Conservation (phyloP, 2,888 invertebrate species). For the Dascillus cervinus region DNA sequence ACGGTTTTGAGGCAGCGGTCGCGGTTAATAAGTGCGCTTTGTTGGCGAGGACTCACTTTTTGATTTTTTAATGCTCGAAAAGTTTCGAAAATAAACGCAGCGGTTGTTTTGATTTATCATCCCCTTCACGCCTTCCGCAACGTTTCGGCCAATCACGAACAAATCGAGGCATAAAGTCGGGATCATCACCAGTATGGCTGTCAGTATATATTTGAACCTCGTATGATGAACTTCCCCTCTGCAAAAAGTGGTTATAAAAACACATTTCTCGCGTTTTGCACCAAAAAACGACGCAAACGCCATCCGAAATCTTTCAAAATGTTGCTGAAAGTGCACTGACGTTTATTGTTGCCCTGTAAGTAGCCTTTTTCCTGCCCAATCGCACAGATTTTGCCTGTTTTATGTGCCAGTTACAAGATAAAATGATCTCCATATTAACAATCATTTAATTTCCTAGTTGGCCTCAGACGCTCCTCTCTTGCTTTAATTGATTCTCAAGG, state of each 20-base stretch:
- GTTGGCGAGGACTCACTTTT: too few species aligned
- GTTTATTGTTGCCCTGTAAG: conserved; percentile 22
- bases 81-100: conserved; percentile 7
- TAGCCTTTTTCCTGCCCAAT: conserved; percentile 3
- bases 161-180: conserved; percentile 72
- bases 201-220: conserved; percentile 95
- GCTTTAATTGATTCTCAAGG: too few species aligned
- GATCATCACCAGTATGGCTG: conserved; percentile 86
- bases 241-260: conserved; percentile 44
- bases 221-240: conserved; percentile 79
- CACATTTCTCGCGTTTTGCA: conserved; percentile 29
- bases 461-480: too few species aligned
- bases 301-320: conserved; percentile 34
- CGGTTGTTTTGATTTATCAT: conserved; percentile 9
- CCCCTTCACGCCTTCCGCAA: conserved; percentile 10
- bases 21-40: too few species aligned
- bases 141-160: conserved; percentile 54
- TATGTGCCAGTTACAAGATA: conserved; percentile 2
- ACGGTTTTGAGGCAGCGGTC: too few species aligned
- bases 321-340: conserved; percentile 27
- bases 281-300: conserved; percentile 27
- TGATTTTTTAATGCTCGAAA: neutral
- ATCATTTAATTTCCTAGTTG: neutral
- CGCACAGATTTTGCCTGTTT: neutral
- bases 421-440: conserved; percentile 13